Percentiles rank a stretch among this genome's conserved stretches.
Evolutionary conservation across 2,113 vertebrate genomes (phyloP).

Genomic region (Sturnus vulgaris): DNA sequence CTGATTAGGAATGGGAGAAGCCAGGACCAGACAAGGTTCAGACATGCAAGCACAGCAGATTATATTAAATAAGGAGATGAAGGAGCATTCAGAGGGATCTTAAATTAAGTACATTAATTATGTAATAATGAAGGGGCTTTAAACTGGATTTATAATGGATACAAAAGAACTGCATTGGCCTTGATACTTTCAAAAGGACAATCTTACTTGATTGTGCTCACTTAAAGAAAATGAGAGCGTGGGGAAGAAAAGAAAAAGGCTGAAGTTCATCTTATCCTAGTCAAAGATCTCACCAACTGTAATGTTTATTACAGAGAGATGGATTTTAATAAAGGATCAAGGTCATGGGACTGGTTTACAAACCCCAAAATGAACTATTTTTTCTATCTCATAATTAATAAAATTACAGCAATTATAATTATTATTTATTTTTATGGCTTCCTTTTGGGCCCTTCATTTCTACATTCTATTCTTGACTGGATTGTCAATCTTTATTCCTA

Average conservation of each 20-base stretch:
- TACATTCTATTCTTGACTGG: neutral
- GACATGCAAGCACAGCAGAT: conserved; percentile 46
- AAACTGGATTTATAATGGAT: neutral
- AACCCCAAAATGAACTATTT: neutral
- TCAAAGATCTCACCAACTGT: neutral
- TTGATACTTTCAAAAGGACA: neutral
- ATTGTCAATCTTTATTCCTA: neutral
- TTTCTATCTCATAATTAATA: neutral
- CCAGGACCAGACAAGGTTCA: conserved; percentile 39
- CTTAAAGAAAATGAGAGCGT: neutral
- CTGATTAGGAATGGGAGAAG: conserved; percentile 30
- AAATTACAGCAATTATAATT: neutral
- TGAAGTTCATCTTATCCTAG: neutral
- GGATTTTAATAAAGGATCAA: neutral
- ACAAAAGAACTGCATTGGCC: neutral
- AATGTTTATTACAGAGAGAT: neutral
- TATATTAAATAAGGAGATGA: conserved; percentile 62
- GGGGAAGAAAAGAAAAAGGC: neutral
- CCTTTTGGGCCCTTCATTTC: neutral
- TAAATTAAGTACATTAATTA: conserved; percentile 44
- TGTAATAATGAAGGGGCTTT: conserved; percentile 24
- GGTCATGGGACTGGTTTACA: neutral
- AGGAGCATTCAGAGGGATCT: conserved; percentile 28
- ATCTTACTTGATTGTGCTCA: neutral
- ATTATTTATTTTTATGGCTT: neutral